These are phyloP conservation scores for Phasianus colchicus DNA, from an alignment of 2,113 vertebrate species.

Conservation along the genomic window DNA sequence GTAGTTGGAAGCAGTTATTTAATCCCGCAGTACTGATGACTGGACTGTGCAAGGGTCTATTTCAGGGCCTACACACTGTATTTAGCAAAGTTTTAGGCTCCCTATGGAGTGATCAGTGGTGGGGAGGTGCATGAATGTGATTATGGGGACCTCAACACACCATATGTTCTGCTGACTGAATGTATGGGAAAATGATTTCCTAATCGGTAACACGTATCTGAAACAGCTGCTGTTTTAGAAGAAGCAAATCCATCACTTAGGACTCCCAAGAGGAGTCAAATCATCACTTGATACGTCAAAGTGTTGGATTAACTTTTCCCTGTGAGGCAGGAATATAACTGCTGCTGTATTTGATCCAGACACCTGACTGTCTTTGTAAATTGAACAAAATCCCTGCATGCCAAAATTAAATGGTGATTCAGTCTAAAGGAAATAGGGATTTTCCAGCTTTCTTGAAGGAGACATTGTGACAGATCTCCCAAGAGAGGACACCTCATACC, in stretches of 20 bases:
- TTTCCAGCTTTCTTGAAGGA: background rate
- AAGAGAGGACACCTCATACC: background rate
- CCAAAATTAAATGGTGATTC: background rate
- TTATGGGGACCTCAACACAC: slow-evolving; percentile 46
- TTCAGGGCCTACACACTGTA: background rate
- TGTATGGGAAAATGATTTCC: slow-evolving; percentile 17
- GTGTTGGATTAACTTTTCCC: slow-evolving; percentile 26
- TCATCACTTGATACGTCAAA: slow-evolving; percentile 32
- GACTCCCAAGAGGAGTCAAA: slow-evolving; percentile 53
- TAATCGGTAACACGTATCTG: slow-evolving; percentile 44
- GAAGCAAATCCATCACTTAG: slow-evolving; percentile 46
- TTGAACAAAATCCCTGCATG: background rate
- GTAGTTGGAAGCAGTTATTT: background rate
- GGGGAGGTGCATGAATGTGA: background rate
- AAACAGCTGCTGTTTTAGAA: slow-evolving; percentile 62
- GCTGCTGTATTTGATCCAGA: background rate
- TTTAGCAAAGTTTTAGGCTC: background rate
- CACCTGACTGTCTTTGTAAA: slow-evolving; percentile 1
- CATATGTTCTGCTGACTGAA: slow-evolving; percentile 32
- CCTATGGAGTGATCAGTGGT: background rate
- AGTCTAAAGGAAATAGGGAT: background rate
- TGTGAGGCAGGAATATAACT: background rate
- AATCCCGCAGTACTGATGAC: background rate
- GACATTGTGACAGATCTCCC: background rate
- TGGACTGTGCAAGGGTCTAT: background rate